phyloP scores from a whole-genome alignment of 1,140 invertebrate genomes.

The Diorhabda carinulata region DNA sequence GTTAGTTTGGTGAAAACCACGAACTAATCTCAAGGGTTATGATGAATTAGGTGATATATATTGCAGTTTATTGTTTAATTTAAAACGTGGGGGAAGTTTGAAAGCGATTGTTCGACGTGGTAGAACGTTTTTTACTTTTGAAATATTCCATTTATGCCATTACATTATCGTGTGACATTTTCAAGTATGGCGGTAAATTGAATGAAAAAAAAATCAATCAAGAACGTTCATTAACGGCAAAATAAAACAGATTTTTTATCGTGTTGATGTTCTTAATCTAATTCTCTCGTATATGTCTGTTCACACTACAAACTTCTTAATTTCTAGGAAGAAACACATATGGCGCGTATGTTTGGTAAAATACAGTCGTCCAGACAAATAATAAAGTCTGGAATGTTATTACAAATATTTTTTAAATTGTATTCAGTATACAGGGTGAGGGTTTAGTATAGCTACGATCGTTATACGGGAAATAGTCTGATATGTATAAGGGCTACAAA shows the following conservation, averaged over 20 bases:
- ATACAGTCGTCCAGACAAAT: conserved; percentile 10
- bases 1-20: too few species aligned
- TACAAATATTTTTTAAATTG: not conserved
- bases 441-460: too few species aligned
- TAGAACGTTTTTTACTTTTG: too few species aligned
- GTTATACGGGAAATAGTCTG: too few species aligned
- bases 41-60: too few species aligned
- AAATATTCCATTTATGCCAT: not conserved
- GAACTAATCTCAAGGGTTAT: too few species aligned
- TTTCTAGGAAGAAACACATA: conserved; percentile 19
- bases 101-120: too few species aligned
- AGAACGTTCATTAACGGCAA: not conserved
- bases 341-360: conserved; percentile 6
- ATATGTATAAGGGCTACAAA: too few species aligned
- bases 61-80: too few species aligned
- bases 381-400: not conserved
- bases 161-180: not conserved
- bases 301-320: conserved; percentile 18
- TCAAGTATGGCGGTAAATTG: not conserved
- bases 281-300: conserved; percentile 16
- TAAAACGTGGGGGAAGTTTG: too few species aligned
- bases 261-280: conserved; percentile 19
- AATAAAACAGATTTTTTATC: conserved; percentile 14
- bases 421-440: too few species aligned
- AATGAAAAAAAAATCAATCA: not conserved